Evolutionary conservation across 2,797 vertebrate species (phyloP).

Genomic region (Botia almorhae): DNA sequence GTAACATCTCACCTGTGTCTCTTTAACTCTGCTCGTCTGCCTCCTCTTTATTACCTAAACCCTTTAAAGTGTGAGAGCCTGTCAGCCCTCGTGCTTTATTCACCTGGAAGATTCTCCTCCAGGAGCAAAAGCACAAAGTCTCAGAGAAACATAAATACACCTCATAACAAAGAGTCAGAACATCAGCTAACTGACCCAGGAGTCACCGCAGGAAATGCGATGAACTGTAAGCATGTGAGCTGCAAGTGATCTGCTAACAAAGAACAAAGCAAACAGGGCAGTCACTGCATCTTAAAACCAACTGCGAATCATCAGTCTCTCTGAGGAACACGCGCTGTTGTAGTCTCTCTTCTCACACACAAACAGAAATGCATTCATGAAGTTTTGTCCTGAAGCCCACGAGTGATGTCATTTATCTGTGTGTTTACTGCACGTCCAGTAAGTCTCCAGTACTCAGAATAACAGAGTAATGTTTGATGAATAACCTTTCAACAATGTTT

Average conservation of each 20-base stretch:
- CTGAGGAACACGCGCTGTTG: not conserved
- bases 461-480: not conserved
- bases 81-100: constrained; percentile 34
- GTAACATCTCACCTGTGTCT: not conserved
- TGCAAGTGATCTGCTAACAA: not conserved
- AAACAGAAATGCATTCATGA: not conserved
- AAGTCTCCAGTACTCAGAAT: not conserved
- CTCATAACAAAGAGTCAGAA: not conserved
- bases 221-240: constrained; percentile 8
- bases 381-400: not conserved
- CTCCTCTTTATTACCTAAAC: not conserved
- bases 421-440: not conserved
- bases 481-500: not conserved
- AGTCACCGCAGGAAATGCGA: not conserved
- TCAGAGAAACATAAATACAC: not conserved
- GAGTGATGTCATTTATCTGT: not conserved
- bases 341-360: not conserved
- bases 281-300: not conserved
- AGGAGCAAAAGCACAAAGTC: not conserved
- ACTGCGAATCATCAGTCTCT: not conserved
- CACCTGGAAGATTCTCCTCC: constrained; percentile 17
- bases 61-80: constrained; percentile 4
- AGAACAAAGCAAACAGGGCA: constrained; percentile 7
- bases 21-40: not conserved
- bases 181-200: not conserved